These are phyloP conservation scores for Emydocephalus ijimae DNA, from an alignment of 2,113 vertebrate genomes.

Conservation along the genomic window DNA sequence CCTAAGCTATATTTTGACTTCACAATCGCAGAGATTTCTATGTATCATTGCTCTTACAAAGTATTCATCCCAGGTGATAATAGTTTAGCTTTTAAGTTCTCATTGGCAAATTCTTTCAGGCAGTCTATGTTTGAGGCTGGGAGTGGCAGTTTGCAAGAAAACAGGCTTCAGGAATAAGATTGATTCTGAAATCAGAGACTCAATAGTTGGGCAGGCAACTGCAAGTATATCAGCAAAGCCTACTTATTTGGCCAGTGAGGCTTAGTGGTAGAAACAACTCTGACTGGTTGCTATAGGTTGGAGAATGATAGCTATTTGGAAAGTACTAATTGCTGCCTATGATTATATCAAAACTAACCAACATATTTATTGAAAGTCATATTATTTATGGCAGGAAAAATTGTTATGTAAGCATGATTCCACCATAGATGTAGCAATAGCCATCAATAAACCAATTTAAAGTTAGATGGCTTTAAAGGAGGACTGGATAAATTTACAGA, in stretches of 20 bases:
- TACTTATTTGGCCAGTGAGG: not conserved
- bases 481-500: not conserved
- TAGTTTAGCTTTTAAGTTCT: not conserved
- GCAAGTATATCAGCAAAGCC: not conserved
- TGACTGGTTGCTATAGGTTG: not conserved
- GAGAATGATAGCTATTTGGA: not conserved
- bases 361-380: not conserved
- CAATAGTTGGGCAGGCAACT: not conserved
- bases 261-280: not conserved
- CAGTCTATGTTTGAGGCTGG: not conserved
- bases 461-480: not conserved
- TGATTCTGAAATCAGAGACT: not conserved
- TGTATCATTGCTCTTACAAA: not conserved
- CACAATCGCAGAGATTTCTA: not conserved
- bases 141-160: not conserved
- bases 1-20: not conserved
- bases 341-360: not conserved
- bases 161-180: not conserved
- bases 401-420: not conserved
- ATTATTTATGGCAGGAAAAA: not conserved
- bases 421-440: not conserved
- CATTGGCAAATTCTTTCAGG: not conserved
- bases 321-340: not conserved
- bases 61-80: not conserved
- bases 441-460: not conserved